Conservation (phyloP, 2,797 vertebrate species). For the Girardinus metallicus region DNA sequence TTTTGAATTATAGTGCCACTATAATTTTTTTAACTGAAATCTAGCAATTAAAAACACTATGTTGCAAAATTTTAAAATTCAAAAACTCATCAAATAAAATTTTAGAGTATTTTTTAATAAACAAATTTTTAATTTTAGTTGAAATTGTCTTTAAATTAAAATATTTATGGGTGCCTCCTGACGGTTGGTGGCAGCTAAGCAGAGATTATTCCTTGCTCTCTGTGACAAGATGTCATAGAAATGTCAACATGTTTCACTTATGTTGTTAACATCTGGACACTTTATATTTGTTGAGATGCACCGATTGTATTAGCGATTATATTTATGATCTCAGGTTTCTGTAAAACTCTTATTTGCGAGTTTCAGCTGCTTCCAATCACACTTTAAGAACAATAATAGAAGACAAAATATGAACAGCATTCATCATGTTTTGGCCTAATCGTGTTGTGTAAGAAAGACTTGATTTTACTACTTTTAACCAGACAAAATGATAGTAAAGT, state of each 20-base stretch:
- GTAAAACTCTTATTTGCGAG: neutral
- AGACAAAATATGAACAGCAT: neutral
- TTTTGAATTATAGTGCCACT: no score
- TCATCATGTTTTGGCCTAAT: neutral
- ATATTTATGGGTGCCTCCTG: neutral
- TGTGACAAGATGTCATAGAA: neutral
- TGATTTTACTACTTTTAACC: neutral
- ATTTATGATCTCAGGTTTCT: neutral
- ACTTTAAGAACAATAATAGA: neutral
- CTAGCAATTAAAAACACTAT: neutral
- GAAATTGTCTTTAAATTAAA: neutral
- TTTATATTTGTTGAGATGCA: neutral
- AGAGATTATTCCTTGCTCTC: neutral
- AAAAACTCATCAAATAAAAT: neutral
- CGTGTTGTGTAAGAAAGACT: neutral
- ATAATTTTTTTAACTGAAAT: neutral
- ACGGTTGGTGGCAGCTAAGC: neutral
- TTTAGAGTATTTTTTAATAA: neutral
- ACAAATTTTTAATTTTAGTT: neutral
- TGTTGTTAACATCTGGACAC: neutral
- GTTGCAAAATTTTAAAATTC: neutral
- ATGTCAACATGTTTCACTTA: neutral
- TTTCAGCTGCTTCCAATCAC: neutral
- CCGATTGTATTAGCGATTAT: neutral
- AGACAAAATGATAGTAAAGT: neutral